A percentile compares a stretch with the other conserved stretches of the same genome.
phyloP scores from a whole-genome alignment of 2,113 vertebrate genomes.

The Pleuronectes platessa region DNA sequence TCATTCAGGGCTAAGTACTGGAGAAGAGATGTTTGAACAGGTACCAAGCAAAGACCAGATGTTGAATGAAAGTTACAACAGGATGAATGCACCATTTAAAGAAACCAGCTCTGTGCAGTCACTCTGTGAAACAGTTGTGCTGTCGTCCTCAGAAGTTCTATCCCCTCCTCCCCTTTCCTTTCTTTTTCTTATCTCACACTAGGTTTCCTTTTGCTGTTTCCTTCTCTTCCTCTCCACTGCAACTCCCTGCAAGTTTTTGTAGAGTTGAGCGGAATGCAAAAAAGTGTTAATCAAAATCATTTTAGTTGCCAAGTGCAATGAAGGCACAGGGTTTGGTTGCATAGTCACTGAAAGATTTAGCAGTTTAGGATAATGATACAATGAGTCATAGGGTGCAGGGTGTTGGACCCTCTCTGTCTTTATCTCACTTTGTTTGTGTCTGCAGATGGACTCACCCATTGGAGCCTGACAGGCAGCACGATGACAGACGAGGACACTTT shows the following conservation, averaged over 20 bases:
- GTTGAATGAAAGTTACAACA: constrained; percentile 1
- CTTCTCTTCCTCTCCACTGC: constrained; percentile 36
- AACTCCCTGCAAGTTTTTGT: background rate
- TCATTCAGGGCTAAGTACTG: background rate
- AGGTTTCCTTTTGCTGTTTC: constrained; percentile 52
- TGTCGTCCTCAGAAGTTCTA: constrained; percentile 1
- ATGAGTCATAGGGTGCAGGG: constrained; percentile 12
- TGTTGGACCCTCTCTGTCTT: constrained; percentile 8
- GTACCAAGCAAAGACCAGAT: constrained; percentile 16
- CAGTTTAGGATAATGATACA: constrained; percentile 15
- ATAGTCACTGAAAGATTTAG: constrained; percentile 14
- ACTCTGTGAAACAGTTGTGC: background rate
- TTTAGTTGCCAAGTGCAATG: constrained; percentile 21
- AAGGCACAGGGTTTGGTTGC: constrained; percentile 13
- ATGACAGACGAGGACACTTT: constrained; percentile 89
- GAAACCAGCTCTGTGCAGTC: too few species aligned
- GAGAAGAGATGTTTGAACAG: constrained; percentile 18
- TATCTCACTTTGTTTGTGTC: constrained; percentile 15
- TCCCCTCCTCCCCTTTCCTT: constrained; percentile 28
- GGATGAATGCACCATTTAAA: background rate
- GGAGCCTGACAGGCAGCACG: constrained; percentile 89
- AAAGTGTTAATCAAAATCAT: constrained; percentile 6
- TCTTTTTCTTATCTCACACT: constrained; percentile 46
- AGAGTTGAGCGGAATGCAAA: background rate
- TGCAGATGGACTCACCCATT: constrained; percentile 92